Percentiles rank a stretch among this genome's conserved stretches.
Conservation (phyloP, 1,140 invertebrate species). For the Diuraphis noxia region DNA sequence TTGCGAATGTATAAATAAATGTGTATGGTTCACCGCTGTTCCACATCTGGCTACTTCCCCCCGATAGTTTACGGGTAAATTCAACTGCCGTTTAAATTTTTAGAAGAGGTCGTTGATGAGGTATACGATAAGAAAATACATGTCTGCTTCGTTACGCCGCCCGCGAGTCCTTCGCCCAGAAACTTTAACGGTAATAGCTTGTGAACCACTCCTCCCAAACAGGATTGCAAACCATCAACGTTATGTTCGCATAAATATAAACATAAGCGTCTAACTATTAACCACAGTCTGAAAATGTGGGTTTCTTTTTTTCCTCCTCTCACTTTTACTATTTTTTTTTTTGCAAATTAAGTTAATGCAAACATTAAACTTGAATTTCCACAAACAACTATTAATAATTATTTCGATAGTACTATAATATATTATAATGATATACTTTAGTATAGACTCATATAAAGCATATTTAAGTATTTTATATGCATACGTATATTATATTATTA, state of each 20-base stretch:
- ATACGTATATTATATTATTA: not conserved
- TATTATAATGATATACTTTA: not conserved
- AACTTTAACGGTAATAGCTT: slow-evolving; percentile 7
- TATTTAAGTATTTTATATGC: not conserved
- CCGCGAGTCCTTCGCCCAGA: not conserved
- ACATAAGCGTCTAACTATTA: slow-evolving; percentile 11
- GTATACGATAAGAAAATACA: not conserved
- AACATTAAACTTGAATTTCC: not conserved
- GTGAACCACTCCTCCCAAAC: not conserved
- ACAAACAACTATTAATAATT: not conserved
- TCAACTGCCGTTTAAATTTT: not conserved
- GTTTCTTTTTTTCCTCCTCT: not conserved
- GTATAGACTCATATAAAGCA: not conserved
- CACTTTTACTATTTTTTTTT: not conserved
- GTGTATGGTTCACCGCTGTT: not conserved
- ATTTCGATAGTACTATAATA: not conserved
- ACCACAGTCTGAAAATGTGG: not conserved
- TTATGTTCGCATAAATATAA: slow-evolving; percentile 2
- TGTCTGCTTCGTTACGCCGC: not conserved
- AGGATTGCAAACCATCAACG: not conserved
- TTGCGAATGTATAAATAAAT: not conserved
- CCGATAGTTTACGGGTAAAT: not conserved
- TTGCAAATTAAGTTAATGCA: not conserved
- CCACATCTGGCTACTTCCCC: not conserved
- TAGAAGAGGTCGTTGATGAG: not conserved